Conservation (phyloP, 2,797 vertebrate genomes). For the Pteronotus mesoamericanus region DNA sequence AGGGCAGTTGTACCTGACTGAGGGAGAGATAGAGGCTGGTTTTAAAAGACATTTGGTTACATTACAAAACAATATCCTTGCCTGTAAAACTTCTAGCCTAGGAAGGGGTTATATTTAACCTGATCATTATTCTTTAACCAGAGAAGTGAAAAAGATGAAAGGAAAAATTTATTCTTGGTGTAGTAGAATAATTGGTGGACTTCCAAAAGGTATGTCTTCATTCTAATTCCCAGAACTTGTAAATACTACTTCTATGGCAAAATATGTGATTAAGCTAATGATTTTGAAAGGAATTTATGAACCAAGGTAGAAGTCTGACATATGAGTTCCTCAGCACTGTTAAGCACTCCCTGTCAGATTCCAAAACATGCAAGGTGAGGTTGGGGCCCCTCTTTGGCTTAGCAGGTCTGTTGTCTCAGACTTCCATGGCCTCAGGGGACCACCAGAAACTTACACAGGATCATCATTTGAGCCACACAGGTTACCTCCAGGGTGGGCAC, state of each 20-base stretch:
- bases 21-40: constrained; percentile 49
- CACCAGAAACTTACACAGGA: neutral
- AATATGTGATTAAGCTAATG: neutral
- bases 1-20: constrained; percentile 96
- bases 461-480: neutral
- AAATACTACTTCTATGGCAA: neutral
- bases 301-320: neutral
- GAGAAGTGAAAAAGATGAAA: neutral
- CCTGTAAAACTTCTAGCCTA: neutral
- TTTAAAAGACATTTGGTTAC: neutral
- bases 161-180: neutral
- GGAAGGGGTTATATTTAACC: neutral
- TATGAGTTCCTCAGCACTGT: neutral
- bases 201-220: neutral
- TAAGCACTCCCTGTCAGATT: neutral
- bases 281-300: neutral
- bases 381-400: neutral
- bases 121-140: neutral
- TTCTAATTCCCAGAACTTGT: neutral
- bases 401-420: neutral
- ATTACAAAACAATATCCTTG: neutral
- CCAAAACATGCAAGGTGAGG: neutral
- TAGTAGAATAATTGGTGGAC: neutral
- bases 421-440: neutral
- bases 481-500: neutral